Conservation (phyloP, 2,113 vertebrate genomes). For the Xiphorhynchus elegans region DNA sequence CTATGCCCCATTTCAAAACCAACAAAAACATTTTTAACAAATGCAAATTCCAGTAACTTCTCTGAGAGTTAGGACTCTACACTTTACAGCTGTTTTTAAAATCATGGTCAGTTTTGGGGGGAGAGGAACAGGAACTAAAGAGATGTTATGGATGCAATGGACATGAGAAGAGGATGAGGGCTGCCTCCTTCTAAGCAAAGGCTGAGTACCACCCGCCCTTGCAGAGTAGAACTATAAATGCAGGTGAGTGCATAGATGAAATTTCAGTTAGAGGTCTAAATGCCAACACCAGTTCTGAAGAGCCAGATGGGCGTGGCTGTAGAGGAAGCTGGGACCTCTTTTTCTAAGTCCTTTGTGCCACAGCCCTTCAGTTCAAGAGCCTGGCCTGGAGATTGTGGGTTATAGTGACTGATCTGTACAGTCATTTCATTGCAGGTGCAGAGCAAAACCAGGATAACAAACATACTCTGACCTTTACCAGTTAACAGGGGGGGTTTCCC, state of each 20-base stretch:
- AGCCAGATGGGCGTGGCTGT: neutral
- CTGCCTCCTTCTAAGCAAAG: neutral
- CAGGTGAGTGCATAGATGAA: neutral
- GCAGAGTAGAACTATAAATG: neutral
- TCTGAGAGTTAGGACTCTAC: neutral
- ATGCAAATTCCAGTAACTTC: neutral
- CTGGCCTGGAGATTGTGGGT: fast-evolving
- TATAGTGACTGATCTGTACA: fast-evolving
- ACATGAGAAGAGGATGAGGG: neutral
- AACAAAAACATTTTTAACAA: neutral
- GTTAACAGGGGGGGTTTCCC: neutral
- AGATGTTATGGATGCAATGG: neutral
- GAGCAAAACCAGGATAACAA: neutral
- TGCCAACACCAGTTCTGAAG: neutral
- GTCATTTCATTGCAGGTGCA: neutral
- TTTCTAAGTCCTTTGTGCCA: neutral
- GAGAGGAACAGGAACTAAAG: neutral
- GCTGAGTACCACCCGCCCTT: neutral
- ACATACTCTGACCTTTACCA: neutral
- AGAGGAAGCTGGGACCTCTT: neutral
- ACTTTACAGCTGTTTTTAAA: neutral
- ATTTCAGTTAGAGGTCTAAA: neutral
- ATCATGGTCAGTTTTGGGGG: fast-evolving
- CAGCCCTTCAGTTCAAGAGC: neutral
- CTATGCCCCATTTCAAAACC: neutral